Base-by-base conservation (phyloP, 2,888 invertebrate genomes). In the Sarcophaga carnaria region DNA sequence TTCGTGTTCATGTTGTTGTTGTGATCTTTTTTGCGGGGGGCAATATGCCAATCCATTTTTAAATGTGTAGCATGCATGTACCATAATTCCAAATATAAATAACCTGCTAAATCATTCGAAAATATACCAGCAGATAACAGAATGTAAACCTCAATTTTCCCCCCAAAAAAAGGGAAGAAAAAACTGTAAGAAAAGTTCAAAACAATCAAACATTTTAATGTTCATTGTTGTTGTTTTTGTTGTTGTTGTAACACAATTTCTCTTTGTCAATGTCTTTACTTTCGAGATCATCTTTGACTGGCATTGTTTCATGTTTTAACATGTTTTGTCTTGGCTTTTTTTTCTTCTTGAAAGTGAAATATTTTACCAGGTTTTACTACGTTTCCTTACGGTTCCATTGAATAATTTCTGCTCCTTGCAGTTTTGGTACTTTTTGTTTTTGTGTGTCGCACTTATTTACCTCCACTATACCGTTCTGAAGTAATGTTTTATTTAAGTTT, bases 201-300 rank as follows among this genome's bases (percentile, higher is more conserved):
- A 49, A 79, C 79, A 62, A 70, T 72, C 59, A 71, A 59, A 77
- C 70, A 87, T 76, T 77, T 67, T 80, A 79, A 85, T 85, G 81
- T 54, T 76, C 67, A 71, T 80, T 77, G 81, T 75, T 82, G 54
- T 37, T 37, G 37, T 37, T 27, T 20, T 20, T 27, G 27, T 27
- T 27, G 27, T 27, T 27, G 37, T 37, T 83, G 76, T 72, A 25
- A 67, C 70, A 75, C 81, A 74, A 81, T 74, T 81, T 85, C 77
- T 85, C 80, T 83, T 74, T 79, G 75, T 81, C 81, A 80, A 67
- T 83, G 71, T 79, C 66, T 80, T 60, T 76, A 84, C 69, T 81
- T 81, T 71, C 47, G 80, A 81, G 80, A 87, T 87, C 87, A 87
- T 87, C 81, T 87, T 87, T 87, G 84, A 84, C 78, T 71, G 84